A percentile compares a stretch with the other conserved stretches of the same genome.
These are phyloP conservation scores for Hyperoplus immaculatus DNA, from an alignment of 2,797 vertebrate species.

Conservation along the genomic window DNA sequence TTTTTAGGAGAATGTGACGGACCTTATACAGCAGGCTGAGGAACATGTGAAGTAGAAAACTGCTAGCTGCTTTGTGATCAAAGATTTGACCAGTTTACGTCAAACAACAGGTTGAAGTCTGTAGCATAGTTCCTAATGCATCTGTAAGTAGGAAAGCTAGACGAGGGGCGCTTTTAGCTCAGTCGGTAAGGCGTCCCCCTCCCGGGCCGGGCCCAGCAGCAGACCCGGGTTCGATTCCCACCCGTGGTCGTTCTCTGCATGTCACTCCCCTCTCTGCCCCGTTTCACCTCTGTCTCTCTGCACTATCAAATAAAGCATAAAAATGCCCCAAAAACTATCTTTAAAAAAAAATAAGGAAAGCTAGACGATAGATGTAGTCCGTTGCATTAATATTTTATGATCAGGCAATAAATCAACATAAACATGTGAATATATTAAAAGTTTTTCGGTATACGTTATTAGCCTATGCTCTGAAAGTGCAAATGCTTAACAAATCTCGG, in stretches of 20 bases:
- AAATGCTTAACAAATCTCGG: constrained; percentile 30
- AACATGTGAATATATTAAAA: background rate
- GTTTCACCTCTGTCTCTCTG: too few species aligned
- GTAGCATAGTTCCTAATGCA: constrained; percentile 13
- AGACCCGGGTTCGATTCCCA: too few species aligned
- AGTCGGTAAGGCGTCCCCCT: too few species aligned
- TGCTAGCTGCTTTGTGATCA: constrained; percentile 4
- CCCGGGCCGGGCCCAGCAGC: too few species aligned
- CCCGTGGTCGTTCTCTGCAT: too few species aligned
- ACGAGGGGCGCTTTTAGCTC: background rate
- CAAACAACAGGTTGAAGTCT: constrained; percentile 38
- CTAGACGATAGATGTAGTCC: background rate
- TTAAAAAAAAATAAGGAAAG: background rate
- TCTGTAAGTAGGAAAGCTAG: constrained; percentile 1
- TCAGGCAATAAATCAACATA: background rate
- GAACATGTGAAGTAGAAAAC: background rate
- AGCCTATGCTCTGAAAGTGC: background rate
- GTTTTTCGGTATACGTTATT: background rate
- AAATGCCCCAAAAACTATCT: too few species aligned
- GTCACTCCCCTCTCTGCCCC: too few species aligned
- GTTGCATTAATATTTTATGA: background rate
- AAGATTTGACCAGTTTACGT: constrained; percentile 56
- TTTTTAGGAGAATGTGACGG: constrained; percentile 19
- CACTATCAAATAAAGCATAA: too few species aligned
- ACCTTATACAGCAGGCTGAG: constrained; percentile 13